Base-by-base conservation (phyloP, 92 coral and sea anemone genomes). In the Phenganax stokvisi region DNA sequence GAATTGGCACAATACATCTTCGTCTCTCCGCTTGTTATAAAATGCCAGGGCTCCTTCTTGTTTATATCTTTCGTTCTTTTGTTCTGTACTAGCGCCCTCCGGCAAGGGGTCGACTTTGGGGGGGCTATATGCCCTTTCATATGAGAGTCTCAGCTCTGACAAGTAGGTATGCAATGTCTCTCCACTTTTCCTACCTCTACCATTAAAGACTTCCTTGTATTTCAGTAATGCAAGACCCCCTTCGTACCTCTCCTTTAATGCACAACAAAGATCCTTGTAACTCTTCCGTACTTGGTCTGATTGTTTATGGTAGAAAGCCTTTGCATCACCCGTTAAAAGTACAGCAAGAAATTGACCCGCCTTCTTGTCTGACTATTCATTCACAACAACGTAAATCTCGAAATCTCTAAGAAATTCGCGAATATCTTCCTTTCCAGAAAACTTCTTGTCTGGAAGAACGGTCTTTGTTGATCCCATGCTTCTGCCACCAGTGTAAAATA, bases 111-210 rank as follows among this genome's bases (percentile, higher is more conserved):
- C n/a, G n/a, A n/a, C n/a, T n/a, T n/a, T n/a, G n/a, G n/a, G n/a
- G n/a, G n/a, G n/a, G n/a, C n/a, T n/a, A n/a, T n/a, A n/a, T 37
- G 47, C 47, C 47, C 47, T 37, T 37, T 37, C 47, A 37, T 37
- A 37, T 37, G 47, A 37, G 47, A 82, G 55, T 54, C 67, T 80
- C 60, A 82, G 86, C 54, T 77, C 86, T 0, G 86, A 76, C 80
- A 83, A 68, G 29, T 82, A 76, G 74, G 86, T 82, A 78, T 82
- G 89, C 10, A 86, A 62, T n/a, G 86, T 76, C 58, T 86, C 89
- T 53, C 83, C 89, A 47, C 79, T 80, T 15, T 76, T 63, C 11
- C 55, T 76, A 56, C 47, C 53, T 29, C 86, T 64, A 25, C 57
- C 51, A 11, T 84, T 76, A 53, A 77, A 86, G 10, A 53, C 85